A percentile compares a stretch with the other conserved stretches of the same genome.
phyloP scores from a whole-genome alignment of 1,140 invertebrate species.

The Lycorma delicatula region DNA sequence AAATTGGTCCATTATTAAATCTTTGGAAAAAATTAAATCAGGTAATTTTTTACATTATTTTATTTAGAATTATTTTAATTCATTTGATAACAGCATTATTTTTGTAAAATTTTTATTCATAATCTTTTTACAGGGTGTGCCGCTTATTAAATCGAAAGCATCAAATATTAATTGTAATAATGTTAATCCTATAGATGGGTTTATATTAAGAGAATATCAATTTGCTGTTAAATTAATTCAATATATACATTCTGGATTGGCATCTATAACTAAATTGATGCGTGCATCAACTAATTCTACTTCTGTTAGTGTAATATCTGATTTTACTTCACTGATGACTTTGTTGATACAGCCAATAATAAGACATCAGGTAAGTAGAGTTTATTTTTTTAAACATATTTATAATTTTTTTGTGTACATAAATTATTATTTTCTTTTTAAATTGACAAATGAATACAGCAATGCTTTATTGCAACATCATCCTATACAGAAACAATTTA shows the following conservation, averaged over 20 bases:
- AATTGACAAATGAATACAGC: too few species aligned
- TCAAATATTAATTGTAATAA: not conserved
- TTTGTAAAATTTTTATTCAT: not conserved
- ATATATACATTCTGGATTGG: conserved; percentile 7
- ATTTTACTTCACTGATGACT: conserved; percentile 23
- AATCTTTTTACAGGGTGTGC: not conserved
- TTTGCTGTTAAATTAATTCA: conserved; percentile 7
- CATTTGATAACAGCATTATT: not conserved
- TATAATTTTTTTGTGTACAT: too few species aligned
- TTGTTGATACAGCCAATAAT: conserved; percentile 29
- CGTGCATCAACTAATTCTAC: too few species aligned
- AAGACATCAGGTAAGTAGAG: not conserved
- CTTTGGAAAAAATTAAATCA: conserved; percentile 67
- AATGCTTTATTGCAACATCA: too few species aligned
- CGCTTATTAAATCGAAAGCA: conserved; percentile 7
- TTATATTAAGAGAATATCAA: not conserved
- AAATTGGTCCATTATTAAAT: conserved; percentile 56
- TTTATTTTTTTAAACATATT: too few species aligned
- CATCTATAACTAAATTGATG: conserved; percentile 5
- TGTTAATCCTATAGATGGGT: not conserved
- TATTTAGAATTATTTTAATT: too few species aligned
- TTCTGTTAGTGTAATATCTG: too few species aligned
- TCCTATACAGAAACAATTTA: too few species aligned
- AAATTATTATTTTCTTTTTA: too few species aligned
- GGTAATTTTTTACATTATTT: conserved; percentile 15